A percentile compares a stretch with the other conserved stretches of the same genome.
Conservation (phyloP, 1,140 invertebrate species). For the Hermatobates lingyangjiaoensis region DNA sequence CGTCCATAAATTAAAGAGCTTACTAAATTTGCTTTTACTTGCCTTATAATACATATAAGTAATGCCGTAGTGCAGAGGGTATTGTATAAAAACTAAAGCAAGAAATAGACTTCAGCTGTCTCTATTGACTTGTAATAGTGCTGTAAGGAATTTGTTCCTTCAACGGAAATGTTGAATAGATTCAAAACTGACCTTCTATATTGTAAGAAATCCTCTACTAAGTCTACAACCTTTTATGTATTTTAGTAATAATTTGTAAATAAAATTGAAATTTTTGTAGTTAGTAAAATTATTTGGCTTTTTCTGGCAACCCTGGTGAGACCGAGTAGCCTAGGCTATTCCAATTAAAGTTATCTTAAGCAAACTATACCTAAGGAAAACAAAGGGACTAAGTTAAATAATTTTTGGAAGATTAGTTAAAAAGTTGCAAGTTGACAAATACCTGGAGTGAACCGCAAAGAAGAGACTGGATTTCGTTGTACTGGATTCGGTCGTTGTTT, state of each 20-base stretch:
- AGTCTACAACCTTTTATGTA: no score
- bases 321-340: neutral
- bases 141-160: no score
- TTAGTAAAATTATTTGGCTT: neutral
- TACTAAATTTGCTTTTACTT: no score
- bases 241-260: neutral
- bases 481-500: conserved; percentile 76
- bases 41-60: no score
- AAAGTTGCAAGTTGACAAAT: neutral
- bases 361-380: neutral
- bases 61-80: no score
- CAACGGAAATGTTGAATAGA: no score
- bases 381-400: neutral
- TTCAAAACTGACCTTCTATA: no score
- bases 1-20: no score
- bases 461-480: conserved; percentile 89
- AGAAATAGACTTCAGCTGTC: no score
- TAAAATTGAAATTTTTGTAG: neutral
- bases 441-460: conserved; percentile 83
- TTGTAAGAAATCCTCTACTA: no score
- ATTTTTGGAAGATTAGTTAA: neutral
- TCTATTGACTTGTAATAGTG: no score
- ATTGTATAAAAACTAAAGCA: no score
- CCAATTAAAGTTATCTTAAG: neutral
- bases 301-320: neutral